These are phyloP conservation scores for Cassiopea xamachana DNA, from an alignment of 30 jellyfish, hydroid and myxozoan species.

Conservation along the genomic window DNA sequence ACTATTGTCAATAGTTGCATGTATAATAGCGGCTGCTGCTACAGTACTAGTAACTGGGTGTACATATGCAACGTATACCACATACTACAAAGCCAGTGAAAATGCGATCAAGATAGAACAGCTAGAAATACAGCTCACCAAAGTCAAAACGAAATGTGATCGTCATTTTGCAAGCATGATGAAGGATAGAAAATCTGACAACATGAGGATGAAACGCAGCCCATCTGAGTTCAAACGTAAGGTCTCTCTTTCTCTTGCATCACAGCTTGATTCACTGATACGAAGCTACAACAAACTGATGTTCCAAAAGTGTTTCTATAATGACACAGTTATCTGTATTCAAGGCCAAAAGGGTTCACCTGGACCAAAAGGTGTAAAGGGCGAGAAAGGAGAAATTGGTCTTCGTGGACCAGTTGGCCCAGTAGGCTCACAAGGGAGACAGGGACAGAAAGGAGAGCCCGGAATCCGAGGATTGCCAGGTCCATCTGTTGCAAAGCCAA, in stretches of 20 bases:
- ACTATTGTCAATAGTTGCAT: background rate
- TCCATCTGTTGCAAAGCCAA: conserved; percentile 40
- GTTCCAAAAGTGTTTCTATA: conserved; percentile 35
- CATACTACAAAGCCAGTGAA: background rate
- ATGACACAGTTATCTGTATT: conserved; percentile 37
- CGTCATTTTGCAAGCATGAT: background rate
- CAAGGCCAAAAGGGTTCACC: conserved; percentile 44
- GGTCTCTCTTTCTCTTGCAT: background rate
- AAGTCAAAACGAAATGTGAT: background rate
- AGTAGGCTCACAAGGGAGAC: conserved; percentile 14
- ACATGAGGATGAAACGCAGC: conserved; percentile 13
- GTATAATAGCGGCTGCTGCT: conserved; percentile 11
- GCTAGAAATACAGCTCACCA: background rate
- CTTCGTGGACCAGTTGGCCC: conserved; percentile 38
- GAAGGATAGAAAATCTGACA: background rate
- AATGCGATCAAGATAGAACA: background rate
- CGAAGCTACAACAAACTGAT: conserved; percentile 3
- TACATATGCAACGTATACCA: conserved; percentile 2
- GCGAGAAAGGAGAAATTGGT: conserved; percentile 39
- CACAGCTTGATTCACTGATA: conserved; percentile 1
- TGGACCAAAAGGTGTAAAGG: conserved; percentile 44
- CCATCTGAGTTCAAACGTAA: background rate
- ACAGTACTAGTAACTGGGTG: conserved; percentile 8
- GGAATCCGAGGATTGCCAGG: conserved; percentile 65
- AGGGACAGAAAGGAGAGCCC: conserved; percentile 35